phyloP scores from a whole-genome alignment of 2,113 vertebrate species.

The Chloroceryle aenea region DNA sequence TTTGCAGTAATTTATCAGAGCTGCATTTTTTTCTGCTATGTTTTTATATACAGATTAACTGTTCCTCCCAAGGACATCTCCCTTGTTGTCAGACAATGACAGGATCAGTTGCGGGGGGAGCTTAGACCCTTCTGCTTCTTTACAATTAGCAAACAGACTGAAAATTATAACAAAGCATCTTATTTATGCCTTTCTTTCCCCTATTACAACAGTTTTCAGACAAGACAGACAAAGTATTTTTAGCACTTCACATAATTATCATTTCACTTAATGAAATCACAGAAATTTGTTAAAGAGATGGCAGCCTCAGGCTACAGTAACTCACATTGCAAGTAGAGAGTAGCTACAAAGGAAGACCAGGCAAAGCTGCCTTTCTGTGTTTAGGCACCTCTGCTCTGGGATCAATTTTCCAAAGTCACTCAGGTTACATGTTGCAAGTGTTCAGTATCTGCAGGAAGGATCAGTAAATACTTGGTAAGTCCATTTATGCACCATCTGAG shows the following conservation, averaged over 20 bases:
- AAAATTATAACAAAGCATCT: conserved; percentile 34
- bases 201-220: not conserved
- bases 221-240: conserved; percentile 16
- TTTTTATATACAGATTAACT: conserved; percentile 1
- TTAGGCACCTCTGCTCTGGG: not conserved
- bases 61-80: conserved; percentile 58
- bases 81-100: conserved; percentile 18
- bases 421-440: not conserved
- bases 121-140: conserved; percentile 1
- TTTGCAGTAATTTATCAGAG: not conserved
- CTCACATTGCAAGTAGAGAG: not conserved
- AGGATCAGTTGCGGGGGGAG: not conserved
- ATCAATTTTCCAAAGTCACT: not conserved
- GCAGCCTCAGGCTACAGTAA: not conserved
- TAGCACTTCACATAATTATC: conserved; percentile 13
- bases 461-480: not conserved
- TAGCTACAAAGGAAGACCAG: not conserved
- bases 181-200: conserved; percentile 2
- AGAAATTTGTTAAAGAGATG: conserved; percentile 20
- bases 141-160: not conserved
- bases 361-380: not conserved
- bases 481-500: not conserved
- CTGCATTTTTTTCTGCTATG: conserved; percentile 7
- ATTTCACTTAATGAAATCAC: conserved; percentile 3
- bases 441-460: not conserved